Percentiles rank a stretch among this genome's conserved stretches.
Conservation (phyloP, 2,888 invertebrate genomes). For the Hipparchia sbordonii region DNA sequence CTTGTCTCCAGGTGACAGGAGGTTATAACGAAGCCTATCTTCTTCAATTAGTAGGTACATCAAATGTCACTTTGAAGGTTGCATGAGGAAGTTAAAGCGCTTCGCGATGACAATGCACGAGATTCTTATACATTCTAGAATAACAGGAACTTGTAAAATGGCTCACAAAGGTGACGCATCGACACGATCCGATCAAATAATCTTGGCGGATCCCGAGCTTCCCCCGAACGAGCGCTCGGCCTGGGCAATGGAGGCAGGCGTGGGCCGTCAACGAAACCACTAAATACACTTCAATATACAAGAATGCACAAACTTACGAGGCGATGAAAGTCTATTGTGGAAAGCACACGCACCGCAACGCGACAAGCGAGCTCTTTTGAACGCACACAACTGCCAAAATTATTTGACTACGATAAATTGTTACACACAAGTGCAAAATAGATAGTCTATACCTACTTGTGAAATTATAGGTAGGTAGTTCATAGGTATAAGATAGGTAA, state of each 20-base stretch:
- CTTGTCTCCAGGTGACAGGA: conserved; percentile 43
- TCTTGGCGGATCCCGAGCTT: conserved; percentile 56
- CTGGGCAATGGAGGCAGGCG: conserved; percentile 38
- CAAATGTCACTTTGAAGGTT: conserved; percentile 13
- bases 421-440: conserved; percentile 43
- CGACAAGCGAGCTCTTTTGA: conserved; percentile 75
- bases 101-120: conserved; percentile 24
- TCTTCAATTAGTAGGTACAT: conserved; percentile 28
- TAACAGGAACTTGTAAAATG: conserved; percentile 73
- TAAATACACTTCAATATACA: conserved; percentile 62
- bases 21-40: conserved; percentile 61
- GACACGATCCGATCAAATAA: conserved; percentile 79
- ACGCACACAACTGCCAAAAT: conserved; percentile 66
- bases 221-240: conserved; percentile 41
- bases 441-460: too few relatives aligned
- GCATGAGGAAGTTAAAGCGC: conserved; percentile 1
- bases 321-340: conserved; percentile 80
- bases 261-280: conserved; percentile 49
- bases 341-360: conserved; percentile 78
- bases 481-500: too few relatives aligned
- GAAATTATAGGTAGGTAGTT: too few relatives aligned
- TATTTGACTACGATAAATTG: conserved; percentile 41
- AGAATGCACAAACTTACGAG: conserved; percentile 79
- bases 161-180: conserved; percentile 82
- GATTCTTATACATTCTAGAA: conserved; percentile 47